These are phyloP conservation scores for Beaufortia kweichowensis DNA, from an alignment of 2,113 vertebrate genomes.

Conservation along the genomic window DNA sequence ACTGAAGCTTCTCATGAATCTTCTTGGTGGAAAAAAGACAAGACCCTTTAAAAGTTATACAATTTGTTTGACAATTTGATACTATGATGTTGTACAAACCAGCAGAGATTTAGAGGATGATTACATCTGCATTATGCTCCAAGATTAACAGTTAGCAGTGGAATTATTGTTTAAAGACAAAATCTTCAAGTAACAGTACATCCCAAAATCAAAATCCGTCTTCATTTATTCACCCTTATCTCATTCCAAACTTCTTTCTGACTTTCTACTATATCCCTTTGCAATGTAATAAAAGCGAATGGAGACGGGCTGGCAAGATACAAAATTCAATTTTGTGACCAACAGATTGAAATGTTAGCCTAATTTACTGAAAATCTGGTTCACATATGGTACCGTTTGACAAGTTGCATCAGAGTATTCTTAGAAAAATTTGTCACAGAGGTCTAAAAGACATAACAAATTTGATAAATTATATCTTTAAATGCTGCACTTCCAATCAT, in stretches of 20 bases:
- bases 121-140: background rate
- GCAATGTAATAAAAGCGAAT: no score
- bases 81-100: background rate
- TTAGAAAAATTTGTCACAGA: no score
- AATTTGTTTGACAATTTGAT: background rate
- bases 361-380: no score
- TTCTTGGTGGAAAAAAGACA: background rate
- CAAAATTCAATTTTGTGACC: background rate
- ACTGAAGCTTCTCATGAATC: slow-evolving; percentile 17
- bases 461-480: no score
- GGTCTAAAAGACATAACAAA: no score
- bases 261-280: background rate
- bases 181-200: background rate
- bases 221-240: no score
- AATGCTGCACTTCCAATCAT: no score
- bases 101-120: background rate
- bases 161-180: background rate
- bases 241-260: no score
- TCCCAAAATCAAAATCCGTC: background rate
- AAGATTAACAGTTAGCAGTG: background rate
- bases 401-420: no score
- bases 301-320: background rate
- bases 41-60: background rate
- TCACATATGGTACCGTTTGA: no score
- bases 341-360: no score